Percentiles rank a stretch among this genome's conserved stretches.
Conservation (phyloP, 2,113 vertebrate genomes). For the Equus przewalskii region DNA sequence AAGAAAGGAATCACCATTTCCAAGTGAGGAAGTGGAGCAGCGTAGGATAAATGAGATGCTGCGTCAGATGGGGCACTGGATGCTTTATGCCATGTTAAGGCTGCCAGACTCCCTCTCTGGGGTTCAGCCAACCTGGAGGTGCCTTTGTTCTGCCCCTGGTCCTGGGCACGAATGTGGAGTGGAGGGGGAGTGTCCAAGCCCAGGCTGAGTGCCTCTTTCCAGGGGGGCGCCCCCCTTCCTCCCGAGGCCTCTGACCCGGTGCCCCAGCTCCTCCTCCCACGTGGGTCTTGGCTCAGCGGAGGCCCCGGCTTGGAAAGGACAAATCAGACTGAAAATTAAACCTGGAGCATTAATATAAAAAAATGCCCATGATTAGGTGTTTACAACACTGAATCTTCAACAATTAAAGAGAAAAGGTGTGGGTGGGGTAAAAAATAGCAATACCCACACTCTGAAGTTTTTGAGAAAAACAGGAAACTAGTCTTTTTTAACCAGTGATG, state of each 20-base stretch:
- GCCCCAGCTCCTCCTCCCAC: background rate
- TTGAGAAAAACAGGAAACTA: constrained; percentile 87
- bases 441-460: constrained; percentile 82
- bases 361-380: constrained; percentile 78
- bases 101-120: background rate
- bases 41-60: background rate
- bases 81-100: background rate
- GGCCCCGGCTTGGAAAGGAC: background rate
- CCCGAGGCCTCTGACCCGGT: too few species aligned
- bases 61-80: background rate
- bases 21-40: background rate
- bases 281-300: constrained; percentile 19
- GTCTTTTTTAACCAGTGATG: constrained; percentile 84
- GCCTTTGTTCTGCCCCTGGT: background rate
- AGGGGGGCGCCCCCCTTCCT: background rate
- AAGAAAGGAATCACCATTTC: constrained; percentile 8
- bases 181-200: background rate
- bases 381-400: constrained; percentile 77
- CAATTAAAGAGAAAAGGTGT: constrained; percentile 83
- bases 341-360: background rate
- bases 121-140: background rate
- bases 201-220: background rate
- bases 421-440: constrained; percentile 82
- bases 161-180: background rate
- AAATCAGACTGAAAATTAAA: constrained; percentile 67